These are phyloP conservation scores for Homarus americanus DNA, from an alignment of 1,140 invertebrate genomes.

Conservation along the genomic window DNA sequence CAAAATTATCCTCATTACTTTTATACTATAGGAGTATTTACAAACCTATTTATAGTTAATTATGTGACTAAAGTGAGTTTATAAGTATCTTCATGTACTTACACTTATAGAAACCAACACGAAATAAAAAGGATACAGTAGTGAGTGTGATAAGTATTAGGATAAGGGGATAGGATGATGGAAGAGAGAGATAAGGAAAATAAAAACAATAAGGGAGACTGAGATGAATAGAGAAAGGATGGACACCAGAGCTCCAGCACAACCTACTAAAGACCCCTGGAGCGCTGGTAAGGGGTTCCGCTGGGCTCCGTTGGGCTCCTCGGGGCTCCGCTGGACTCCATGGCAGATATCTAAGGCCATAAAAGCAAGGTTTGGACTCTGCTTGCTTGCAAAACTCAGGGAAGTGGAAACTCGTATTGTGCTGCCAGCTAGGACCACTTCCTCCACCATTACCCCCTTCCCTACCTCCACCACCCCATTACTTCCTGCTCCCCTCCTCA, in stretches of 20 bases:
- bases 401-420: constrained; percentile 62
- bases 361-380: constrained; percentile 46
- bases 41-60: too few species aligned
- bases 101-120: too few species aligned
- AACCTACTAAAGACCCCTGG: background rate
- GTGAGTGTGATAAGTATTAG: background rate
- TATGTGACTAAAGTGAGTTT: background rate
- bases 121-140: too few species aligned
- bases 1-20: too few species aligned
- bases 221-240: background rate
- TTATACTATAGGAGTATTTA: too few species aligned
- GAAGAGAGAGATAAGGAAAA: background rate
- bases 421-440: background rate
- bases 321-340: background rate
- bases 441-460: too few species aligned
- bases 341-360: constrained; percentile 40
- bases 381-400: constrained; percentile 63
- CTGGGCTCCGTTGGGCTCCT: background rate
- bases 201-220: background rate
- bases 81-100: too few species aligned
- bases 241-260: background rate
- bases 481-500: too few species aligned
- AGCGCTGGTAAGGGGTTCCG: too few species aligned
- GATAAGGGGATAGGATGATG: background rate
- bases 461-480: too few species aligned